These are phyloP conservation scores for Dromiciops gliroides DNA, from an alignment of 2,113 vertebrate genomes.

Conservation along the genomic window DNA sequence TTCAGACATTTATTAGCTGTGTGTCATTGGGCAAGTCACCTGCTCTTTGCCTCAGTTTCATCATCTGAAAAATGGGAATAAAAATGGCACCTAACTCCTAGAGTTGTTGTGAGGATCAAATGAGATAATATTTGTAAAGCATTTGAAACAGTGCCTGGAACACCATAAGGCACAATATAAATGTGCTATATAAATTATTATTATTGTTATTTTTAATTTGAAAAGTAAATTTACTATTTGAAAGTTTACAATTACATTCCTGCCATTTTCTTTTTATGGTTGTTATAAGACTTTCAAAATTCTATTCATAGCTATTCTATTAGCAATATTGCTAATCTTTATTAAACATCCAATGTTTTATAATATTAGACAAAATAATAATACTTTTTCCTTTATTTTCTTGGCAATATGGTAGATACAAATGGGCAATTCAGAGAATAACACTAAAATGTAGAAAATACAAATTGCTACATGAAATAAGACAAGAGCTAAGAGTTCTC, in stretches of 20 bases:
- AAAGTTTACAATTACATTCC: not conserved
- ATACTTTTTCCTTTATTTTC: not conserved
- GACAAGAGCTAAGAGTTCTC: not conserved
- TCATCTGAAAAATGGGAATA: not conserved
- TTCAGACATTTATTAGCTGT: not conserved
- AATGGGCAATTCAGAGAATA: not conserved
- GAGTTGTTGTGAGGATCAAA: not conserved
- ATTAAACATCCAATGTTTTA: slow-evolving; percentile 23
- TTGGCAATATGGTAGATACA: not conserved
- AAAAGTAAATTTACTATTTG: too few relatives aligned
- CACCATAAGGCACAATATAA: not conserved
- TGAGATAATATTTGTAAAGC: not conserved
- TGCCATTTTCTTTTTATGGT: not conserved
- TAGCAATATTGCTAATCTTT: slow-evolving; percentile 8
- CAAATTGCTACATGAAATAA: not conserved
- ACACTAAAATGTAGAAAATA: not conserved
- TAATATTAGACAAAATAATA: not conserved
- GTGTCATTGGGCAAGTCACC: not conserved
- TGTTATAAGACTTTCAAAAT: slow-evolving; percentile 8
- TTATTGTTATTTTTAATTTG: not conserved
- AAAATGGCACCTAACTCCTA: not conserved
- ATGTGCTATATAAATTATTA: not conserved
- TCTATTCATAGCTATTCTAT: not conserved
- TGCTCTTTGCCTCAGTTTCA: not conserved
- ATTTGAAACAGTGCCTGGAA: not conserved